Conservation (phyloP, 2,113 vertebrate species). For the Gallinago media region DNA sequence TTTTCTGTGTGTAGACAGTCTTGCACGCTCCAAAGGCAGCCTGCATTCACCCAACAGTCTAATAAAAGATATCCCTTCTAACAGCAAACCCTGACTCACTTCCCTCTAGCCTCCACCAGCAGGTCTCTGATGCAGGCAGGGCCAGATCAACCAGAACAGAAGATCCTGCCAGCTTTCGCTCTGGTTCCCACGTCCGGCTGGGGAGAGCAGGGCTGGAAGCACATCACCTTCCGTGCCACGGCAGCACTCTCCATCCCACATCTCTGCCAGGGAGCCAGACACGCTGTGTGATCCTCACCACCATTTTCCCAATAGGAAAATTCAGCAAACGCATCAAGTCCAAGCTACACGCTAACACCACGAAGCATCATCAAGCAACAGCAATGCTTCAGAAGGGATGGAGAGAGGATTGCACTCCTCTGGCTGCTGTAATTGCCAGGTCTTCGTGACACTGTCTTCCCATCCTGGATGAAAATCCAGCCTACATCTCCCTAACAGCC, state of each 20-base stretch:
- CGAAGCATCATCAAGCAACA: accelerated
- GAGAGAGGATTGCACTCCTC: not conserved
- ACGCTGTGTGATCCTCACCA: accelerated
- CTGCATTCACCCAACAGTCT: not conserved
- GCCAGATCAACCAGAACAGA: not conserved
- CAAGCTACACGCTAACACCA: not conserved
- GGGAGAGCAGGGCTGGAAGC: not conserved
- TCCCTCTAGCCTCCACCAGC: conserved; percentile 13
- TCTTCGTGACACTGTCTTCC: accelerated
- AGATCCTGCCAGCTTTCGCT: not conserved
- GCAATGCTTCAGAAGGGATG: not conserved
- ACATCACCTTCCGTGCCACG: not conserved
- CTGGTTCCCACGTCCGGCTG: not conserved
- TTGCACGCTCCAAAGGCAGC: not conserved
- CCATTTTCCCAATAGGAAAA: not conserved
- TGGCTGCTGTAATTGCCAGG: not conserved
- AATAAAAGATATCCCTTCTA: conserved; percentile 54
- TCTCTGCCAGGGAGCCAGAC: not conserved
- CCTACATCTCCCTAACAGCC: not conserved
- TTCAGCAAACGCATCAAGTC: not conserved
- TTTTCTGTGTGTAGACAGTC: not conserved
- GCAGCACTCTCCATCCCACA: not conserved
- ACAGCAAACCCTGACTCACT: conserved; percentile 59
- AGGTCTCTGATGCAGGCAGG: not conserved
- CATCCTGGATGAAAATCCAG: not conserved